Evolutionary conservation across 2,888 invertebrate genomes (phyloP).

Genomic region (Himalopsyche kuldschensis): DNA sequence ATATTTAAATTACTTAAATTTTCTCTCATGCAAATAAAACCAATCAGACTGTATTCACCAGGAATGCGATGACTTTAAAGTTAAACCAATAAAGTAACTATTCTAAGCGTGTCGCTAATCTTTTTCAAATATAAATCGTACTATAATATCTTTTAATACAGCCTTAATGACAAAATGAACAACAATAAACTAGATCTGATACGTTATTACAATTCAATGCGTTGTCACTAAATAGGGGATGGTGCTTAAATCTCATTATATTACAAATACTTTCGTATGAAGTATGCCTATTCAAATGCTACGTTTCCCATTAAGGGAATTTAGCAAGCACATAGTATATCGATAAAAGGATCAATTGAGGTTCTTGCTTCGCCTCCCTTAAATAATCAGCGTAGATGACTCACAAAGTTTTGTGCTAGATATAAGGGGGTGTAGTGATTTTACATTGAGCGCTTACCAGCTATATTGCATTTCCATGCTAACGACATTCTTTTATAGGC

Average conservation of each 20-base stretch:
- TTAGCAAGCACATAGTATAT: background rate
- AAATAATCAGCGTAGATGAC: background rate
- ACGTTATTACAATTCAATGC: background rate
- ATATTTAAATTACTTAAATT: too few relatives aligned
- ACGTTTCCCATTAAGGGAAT: background rate
- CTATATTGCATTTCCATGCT: constrained; percentile 10
- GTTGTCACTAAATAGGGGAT: background rate
- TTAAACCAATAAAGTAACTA: too few relatives aligned
- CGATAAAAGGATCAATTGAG: background rate
- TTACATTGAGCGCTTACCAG: constrained; percentile 11
- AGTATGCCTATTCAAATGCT: background rate
- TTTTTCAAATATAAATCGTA: too few relatives aligned
- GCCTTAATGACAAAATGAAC: too few relatives aligned
- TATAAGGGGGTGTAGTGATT: constrained; percentile 21
- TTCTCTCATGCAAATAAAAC: too few relatives aligned
- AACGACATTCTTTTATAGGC: constrained; percentile 17
- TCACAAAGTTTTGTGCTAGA: background rate
- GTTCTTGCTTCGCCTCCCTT: background rate
- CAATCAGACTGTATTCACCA: too few relatives aligned
- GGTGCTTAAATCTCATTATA: background rate
- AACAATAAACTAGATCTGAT: background rate
- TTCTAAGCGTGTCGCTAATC: too few relatives aligned
- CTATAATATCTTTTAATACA: too few relatives aligned
- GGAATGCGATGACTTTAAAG: too few relatives aligned
- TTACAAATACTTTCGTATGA: background rate